phyloP scores from a whole-genome alignment of 2,797 vertebrate genomes.

The Euthynnus affinis region DNA sequence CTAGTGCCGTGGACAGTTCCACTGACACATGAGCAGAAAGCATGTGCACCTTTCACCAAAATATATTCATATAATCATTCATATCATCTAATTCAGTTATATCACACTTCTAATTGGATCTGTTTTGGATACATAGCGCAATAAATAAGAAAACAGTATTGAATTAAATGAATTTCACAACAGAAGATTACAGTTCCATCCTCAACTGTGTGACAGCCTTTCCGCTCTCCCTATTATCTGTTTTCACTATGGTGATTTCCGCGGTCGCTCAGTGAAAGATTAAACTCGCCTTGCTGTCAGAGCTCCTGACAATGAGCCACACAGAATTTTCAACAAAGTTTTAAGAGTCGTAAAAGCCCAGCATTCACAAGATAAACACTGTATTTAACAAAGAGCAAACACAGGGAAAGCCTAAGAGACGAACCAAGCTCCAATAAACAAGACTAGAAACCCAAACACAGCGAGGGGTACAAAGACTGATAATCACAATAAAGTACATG shows the following conservation, averaged over 20 bases:
- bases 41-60: constrained; percentile 18
- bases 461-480: constrained; percentile 39
- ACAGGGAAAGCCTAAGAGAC: constrained; percentile 3
- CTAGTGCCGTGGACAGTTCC: constrained; percentile 72
- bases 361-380: constrained; percentile 40
- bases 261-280: constrained; percentile 25
- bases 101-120: not conserved
- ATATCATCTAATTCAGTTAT: not conserved
- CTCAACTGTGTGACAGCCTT: constrained; percentile 22
- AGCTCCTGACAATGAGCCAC: constrained; percentile 31
- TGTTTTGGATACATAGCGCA: not conserved
- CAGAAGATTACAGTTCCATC: constrained; percentile 39
- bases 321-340: constrained; percentile 18
- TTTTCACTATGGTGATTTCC: constrained; percentile 31
- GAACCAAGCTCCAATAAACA: constrained; percentile 39
- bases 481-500: constrained; percentile 35
- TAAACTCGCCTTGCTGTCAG: constrained; percentile 31
- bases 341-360: constrained; percentile 12
- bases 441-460: constrained; percentile 17
- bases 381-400: constrained; percentile 34
- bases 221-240: constrained; percentile 24
- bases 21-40: constrained; percentile 37
- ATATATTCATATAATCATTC: not conserved
- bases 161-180: constrained; percentile 12
- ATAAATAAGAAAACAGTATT: constrained; percentile 15